Evolutionary conservation across 92 coral and sea anemone species (phyloP).

Genomic region (Heteractis magnifica): DNA sequence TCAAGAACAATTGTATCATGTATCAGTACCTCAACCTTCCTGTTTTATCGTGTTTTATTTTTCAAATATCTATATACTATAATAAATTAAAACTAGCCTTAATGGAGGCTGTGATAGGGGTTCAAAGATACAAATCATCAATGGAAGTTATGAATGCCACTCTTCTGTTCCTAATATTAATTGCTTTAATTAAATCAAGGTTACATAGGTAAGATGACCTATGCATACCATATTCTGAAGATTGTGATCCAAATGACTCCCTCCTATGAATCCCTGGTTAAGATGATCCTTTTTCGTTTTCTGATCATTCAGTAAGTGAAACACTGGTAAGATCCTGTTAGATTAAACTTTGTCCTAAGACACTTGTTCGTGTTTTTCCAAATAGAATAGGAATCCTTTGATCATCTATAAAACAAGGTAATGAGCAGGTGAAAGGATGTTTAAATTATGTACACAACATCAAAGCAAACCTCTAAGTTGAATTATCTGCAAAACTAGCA

Average conservation of each 20-base stretch:
- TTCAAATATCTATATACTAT: background rate
- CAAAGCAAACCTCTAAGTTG: slow-evolving; percentile 21
- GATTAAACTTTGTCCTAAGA: slow-evolving; percentile 31
- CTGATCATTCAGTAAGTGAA: slow-evolving; percentile 6
- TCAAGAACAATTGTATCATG: background rate
- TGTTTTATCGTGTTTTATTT: background rate
- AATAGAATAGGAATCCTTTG: slow-evolving; percentile 26
- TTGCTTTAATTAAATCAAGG: background rate
- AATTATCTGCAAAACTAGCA: background rate
- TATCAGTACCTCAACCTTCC: background rate
- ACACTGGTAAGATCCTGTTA: slow-evolving; percentile 24
- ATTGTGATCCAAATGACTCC: slow-evolving; percentile 21
- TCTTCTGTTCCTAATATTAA: no score
- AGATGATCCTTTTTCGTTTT: slow-evolving; percentile 24
- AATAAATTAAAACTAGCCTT: slow-evolving; percentile 8
- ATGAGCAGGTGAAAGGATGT: slow-evolving; percentile 19
- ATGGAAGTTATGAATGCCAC: background rate
- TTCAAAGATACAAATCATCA: background rate
- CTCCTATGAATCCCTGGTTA: slow-evolving; percentile 39
- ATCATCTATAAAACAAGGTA: slow-evolving; percentile 43
- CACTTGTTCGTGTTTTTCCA: slow-evolving; percentile 17
- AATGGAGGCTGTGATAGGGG: background rate
- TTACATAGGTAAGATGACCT: slow-evolving; percentile 45
- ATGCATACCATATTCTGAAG: slow-evolving; percentile 52
- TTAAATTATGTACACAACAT: slow-evolving; percentile 17